Conservation (phyloP, 2,888 invertebrate genomes). For the Heteromyza rotundicornis region DNA sequence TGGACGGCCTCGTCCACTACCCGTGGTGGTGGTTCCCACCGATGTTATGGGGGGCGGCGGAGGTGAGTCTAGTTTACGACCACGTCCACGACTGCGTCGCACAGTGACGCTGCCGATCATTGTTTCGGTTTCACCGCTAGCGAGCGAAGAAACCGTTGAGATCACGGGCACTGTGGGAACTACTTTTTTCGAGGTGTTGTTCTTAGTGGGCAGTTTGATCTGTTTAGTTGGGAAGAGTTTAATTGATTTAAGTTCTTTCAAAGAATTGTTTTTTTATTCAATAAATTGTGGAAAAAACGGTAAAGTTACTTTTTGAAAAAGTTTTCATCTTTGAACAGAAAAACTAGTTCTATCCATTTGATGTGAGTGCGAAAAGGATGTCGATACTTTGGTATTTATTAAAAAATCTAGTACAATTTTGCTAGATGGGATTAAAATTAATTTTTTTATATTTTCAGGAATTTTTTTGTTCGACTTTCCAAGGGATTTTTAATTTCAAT, state of each 20-base stretch:
- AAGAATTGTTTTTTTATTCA: no score
- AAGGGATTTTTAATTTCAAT: no score
- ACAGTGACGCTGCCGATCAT: slow-evolving; percentile 50
- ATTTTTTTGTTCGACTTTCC: no score
- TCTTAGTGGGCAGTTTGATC: slow-evolving; percentile 25
- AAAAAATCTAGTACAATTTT: background rate
- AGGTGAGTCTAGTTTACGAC: slow-evolving; percentile 49
- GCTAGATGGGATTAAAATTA: no score
- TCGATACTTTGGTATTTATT: slow-evolving; percentile 13
- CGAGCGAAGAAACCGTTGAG: slow-evolving; percentile 75
- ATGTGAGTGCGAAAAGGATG: no score
- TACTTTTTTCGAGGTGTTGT: slow-evolving; percentile 20
- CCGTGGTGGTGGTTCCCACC: background rate
- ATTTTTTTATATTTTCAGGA: no score
- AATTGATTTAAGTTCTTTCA: no score
- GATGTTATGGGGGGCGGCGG: slow-evolving; percentile 32
- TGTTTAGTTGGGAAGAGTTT: no score
- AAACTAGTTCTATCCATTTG: no score
- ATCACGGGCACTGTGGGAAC: slow-evolving; percentile 81
- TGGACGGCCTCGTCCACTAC: slow-evolving; percentile 41
- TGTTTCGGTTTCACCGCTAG: slow-evolving; percentile 60
- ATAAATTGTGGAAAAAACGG: no score
- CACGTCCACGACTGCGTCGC: slow-evolving; percentile 48
- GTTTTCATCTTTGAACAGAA: no score
- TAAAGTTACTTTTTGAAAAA: no score